Evolutionary conservation across 2,113 vertebrate genomes (phyloP).

Genomic region (Dunckerocampus dactyliophorus): DNA sequence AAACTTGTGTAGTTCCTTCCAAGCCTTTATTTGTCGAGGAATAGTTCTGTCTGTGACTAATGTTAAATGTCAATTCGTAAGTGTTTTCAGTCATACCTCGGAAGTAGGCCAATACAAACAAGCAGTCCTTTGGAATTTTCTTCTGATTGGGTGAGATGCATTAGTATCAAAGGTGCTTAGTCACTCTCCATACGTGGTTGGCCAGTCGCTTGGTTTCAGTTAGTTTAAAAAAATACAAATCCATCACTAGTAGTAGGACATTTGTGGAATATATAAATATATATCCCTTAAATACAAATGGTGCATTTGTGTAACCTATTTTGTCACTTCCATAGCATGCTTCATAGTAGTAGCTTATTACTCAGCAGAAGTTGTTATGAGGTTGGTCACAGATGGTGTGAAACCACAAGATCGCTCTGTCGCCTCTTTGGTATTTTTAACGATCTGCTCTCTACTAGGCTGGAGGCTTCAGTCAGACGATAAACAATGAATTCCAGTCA

Average conservation of each 20-base stretch:
- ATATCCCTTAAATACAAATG: too few species aligned
- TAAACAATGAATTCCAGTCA: not conserved
- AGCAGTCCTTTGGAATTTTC: not conserved
- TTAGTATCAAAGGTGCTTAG: too few species aligned
- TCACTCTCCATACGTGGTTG: too few species aligned
- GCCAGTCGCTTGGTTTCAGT: too few species aligned
- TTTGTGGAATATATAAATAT: too few species aligned
- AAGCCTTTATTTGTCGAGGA: slow-evolving; percentile 1
- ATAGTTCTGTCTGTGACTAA: not conserved
- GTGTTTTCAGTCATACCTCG: not conserved
- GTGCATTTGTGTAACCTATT: not conserved
- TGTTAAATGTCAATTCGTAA: not conserved
- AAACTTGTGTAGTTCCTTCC: slow-evolving; percentile 2
- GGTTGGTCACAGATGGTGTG: slow-evolving; percentile 22
- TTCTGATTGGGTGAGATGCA: not conserved
- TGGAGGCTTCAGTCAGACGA: not conserved
- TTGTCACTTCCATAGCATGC: not conserved
- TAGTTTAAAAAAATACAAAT: too few species aligned
- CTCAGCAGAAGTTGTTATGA: slow-evolving; percentile 18
- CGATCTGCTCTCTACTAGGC: not conserved
- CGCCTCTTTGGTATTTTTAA: not conserved
- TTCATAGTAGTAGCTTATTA: slow-evolving; percentile 30
- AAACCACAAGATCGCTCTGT: slow-evolving; percentile 38
- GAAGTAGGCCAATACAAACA: not conserved
- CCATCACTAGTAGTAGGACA: too few species aligned